phyloP scores from a whole-genome alignment of 2,797 vertebrate genomes.

The Lithobates pipiens region DNA sequence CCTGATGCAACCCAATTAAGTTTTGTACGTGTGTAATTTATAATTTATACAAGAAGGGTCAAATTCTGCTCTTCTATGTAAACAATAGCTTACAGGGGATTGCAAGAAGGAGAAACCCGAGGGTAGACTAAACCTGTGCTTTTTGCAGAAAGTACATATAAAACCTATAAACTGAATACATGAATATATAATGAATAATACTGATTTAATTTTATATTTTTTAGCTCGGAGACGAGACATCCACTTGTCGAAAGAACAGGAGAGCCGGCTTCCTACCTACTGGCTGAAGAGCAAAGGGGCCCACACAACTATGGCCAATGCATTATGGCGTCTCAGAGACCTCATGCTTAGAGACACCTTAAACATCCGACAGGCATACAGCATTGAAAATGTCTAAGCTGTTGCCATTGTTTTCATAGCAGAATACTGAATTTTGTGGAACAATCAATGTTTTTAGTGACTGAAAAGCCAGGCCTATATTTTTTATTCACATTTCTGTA shows the following conservation, averaged over 20 bases:
- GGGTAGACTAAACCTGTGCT: too few relatives aligned
- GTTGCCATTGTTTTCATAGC: constrained; percentile 64
- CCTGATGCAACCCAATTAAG: too few relatives aligned
- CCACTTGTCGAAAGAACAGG: constrained; percentile 95
- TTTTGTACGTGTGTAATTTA: too few relatives aligned
- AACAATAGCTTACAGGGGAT: too few relatives aligned
- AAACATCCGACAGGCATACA: constrained; percentile 92
- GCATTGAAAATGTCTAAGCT: constrained; percentile 83
- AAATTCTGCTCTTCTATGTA: too few relatives aligned
- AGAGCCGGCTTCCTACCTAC: constrained; percentile 94
- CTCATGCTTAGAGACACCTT: constrained; percentile 96
- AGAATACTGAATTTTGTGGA: constrained; percentile 71
- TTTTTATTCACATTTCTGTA: constrained; percentile 83
- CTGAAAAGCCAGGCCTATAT: constrained; percentile 74
- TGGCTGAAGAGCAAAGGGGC: constrained; percentile 99
- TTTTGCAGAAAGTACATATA: too few relatives aligned
- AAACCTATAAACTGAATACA: too few relatives aligned
- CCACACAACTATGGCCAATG: constrained; percentile 97
- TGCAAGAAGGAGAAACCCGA: too few relatives aligned
- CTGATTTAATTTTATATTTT: constrained; percentile 48
- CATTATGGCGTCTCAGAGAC: constrained; percentile 95
- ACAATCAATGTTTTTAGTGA: constrained; percentile 76
- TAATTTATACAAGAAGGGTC: too few relatives aligned
- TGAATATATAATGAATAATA: too few relatives aligned
- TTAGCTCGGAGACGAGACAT: constrained; percentile 91